Conservation (phyloP, 2,797 vertebrate species). For the Oreortyx pictus region DNA sequence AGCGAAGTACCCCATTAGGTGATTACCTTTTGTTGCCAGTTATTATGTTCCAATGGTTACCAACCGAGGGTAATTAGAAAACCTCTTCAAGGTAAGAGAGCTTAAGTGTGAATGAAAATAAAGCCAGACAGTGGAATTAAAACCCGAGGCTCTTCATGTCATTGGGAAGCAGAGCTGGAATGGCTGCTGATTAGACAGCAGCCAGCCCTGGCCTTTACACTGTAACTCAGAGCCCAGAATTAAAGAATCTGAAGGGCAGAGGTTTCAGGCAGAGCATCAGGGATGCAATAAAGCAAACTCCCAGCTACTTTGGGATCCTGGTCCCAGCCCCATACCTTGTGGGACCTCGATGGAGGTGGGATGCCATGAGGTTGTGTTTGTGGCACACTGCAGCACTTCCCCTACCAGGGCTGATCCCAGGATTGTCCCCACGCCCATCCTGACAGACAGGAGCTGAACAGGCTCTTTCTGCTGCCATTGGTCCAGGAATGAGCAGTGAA, state of each 20-base stretch:
- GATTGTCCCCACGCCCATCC: background rate
- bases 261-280: background rate
- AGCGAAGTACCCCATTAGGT: constrained; percentile 26
- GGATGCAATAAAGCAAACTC: background rate
- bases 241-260: background rate
- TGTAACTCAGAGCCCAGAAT: background rate
- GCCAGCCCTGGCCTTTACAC: background rate
- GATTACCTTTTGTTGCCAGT: constrained; percentile 58
- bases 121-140: constrained; percentile 2
- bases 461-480: accelerated
- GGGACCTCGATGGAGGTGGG: background rate
- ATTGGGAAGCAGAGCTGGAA: background rate
- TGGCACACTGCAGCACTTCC: background rate
- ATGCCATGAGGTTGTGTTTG: background rate
- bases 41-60: constrained; percentile 59
- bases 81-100: constrained; percentile 47
- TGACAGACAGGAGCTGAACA: background rate
- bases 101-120: constrained; percentile 31
- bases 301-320: background rate
- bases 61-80: constrained; percentile 16
- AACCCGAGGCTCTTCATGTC: background rate
- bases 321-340: background rate
- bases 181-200: background rate
- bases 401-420: background rate
- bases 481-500: accelerated